Evolutionary conservation across 1,140 invertebrate species (phyloP).

Genomic region (Orius laevigatus): DNA sequence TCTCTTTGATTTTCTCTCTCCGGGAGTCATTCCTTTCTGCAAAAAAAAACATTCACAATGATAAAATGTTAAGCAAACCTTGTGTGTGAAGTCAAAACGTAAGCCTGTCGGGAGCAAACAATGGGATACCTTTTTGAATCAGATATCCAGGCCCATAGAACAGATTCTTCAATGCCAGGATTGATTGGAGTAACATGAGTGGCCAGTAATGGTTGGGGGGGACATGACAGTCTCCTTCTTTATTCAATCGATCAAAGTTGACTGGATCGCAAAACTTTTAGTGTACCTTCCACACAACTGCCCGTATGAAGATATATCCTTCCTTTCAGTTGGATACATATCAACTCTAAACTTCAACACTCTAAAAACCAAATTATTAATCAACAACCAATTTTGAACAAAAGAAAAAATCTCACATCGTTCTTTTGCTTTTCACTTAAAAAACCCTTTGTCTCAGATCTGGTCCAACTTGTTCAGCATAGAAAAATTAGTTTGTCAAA

Average conservation of each 20-base stretch:
- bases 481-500: slow-evolving; percentile 90
- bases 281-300: slow-evolving; percentile 61
- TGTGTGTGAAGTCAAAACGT: slow-evolving; percentile 96
- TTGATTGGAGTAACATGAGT: too few species aligned
- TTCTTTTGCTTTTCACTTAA: slow-evolving; percentile 70
- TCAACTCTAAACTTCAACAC: slow-evolving; percentile 44
- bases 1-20: slow-evolving; percentile 76
- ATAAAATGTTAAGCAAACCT: too few species aligned
- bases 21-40: slow-evolving; percentile 43
- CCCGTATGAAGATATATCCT: slow-evolving; percentile 95
- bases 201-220: slow-evolving; percentile 97
- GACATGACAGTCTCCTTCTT: slow-evolving; percentile 85
- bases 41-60: slow-evolving; percentile 10
- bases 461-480: slow-evolving; percentile 98
- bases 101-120: slow-evolving; percentile 92
- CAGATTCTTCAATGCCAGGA: too few species aligned
- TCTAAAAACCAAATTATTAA: too few species aligned
- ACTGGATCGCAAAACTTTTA: slow-evolving; percentile 80
- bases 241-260: slow-evolving; percentile 67
- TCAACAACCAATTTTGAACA: background rate
- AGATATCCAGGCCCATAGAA: slow-evolving; percentile 74
- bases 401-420: slow-evolving; percentile 29
- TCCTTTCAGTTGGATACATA: slow-evolving; percentile 88
- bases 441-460: slow-evolving; percentile 94
- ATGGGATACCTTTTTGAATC: slow-evolving; percentile 95